Base-by-base conservation (phyloP, 35 echinoderm and acorn worm species). In the Ptychodera flava region DNA sequence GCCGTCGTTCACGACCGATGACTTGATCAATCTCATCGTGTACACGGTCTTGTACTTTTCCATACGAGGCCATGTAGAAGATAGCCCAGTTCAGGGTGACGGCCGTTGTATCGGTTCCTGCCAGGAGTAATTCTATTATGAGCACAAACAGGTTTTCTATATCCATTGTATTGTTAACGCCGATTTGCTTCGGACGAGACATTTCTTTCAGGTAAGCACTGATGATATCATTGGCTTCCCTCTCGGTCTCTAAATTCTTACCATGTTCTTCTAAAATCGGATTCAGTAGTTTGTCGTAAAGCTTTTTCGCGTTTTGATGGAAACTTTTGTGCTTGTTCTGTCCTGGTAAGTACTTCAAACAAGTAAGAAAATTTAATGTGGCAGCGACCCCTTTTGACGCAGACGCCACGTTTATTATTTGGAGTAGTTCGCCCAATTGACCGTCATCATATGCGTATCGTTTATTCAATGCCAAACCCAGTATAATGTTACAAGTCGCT, bases 161-260 rank as follows among this genome's bases (percentile, higher is more conserved):
- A 77, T 88, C 87, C 34, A 91, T 76, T 16, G 85, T 33, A n/a
- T 83, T 89, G 76, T 91, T 81, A 2, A 97, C 53, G 34, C 92
- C 95, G 27, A 77, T 87, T 0, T 76, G 77, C 33, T 93, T 84
- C n/a, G 87, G 88, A 28, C 86, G 80, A 27, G 88, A 86, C 36
- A 97, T 97, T 77, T 97, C 95, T n/a, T 85, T 78, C 16, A 97
- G 89, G 38, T 97, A 97, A 16, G 92, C 90, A 84, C 94, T 92
- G 33, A 97, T 97, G 80, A 97, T 86, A 78, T 97, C 95, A 15
- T 92, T 91, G 34, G 93, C 92, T 1, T 90, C 93, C 16, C 90
- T 90, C 28, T 87, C 76, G n/a, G n/a, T n/a, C 29, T 92, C 82
- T 31, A 92, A 92, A 32, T 91, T 76, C 10, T 81, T 35, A 15